These are phyloP conservation scores for Cricetomys ansorgei DNA, from an alignment of 2,113 vertebrate species.

Conservation along the genomic window DNA sequence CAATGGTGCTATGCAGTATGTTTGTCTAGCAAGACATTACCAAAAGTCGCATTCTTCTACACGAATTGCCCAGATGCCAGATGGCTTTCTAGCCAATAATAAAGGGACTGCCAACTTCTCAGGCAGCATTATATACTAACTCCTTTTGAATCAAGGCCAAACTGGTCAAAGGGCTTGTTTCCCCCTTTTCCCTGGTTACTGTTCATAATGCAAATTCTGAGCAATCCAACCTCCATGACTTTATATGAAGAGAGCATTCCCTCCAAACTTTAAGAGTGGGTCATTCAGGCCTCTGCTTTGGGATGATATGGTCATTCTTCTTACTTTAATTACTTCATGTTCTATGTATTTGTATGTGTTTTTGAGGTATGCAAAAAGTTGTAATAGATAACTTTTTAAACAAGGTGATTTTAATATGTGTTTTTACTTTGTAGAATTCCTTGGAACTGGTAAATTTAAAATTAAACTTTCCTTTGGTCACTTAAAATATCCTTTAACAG, in stretches of 20 bases:
- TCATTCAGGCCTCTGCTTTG: neutral
- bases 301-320: neutral
- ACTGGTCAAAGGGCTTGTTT: neutral
- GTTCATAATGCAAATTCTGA: neutral
- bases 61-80: neutral
- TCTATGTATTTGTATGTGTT: conserved; percentile 50
- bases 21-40: neutral
- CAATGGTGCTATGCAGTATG: neutral
- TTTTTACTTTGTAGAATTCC: conserved; percentile 36
- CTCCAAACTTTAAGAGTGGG: neutral
- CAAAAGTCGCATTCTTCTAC: neutral
- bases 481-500: neutral
- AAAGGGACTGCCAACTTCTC: neutral
- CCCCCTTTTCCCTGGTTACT: neutral
- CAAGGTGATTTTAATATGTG: neutral
- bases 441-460: conserved; percentile 58
- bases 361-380: neutral
- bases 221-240: neutral
- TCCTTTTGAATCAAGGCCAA: neutral
- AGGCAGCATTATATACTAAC: neutral
- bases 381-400: conserved; percentile 58
- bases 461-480: neutral
- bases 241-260: neutral
- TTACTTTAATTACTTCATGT: conserved; percentile 35
- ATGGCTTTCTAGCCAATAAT: neutral